Base-by-base conservation (phyloP, 2,888 invertebrate genomes). In the Plutella xylostella region DNA sequence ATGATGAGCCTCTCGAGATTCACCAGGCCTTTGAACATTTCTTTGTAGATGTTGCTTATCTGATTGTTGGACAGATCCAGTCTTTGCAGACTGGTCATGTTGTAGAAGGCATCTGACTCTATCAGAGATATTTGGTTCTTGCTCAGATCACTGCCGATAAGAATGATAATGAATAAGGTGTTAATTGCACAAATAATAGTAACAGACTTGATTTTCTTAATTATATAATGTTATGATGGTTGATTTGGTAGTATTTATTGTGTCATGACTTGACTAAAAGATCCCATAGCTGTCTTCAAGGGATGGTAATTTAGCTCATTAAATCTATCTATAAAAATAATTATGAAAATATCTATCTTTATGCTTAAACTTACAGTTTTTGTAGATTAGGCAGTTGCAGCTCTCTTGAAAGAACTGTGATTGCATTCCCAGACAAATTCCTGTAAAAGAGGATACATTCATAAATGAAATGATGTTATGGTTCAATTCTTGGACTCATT, bases 81-180 rank as follows among this genome's bases (percentile, higher is more conserved):
- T 41, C 88, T 73, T 64, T 88, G 90, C n/a, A 94, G 74, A 48
- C 89, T 88, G 12, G 89, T 87, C 58, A 92, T 86, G 64, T 90
- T 90, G 53, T 85, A 86, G 66, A 96, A 94, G 43, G 93, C 90
- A 58, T 90, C 88, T 3, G 89, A 87, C 55, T 91, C 89, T 57
- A 96, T 88, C 15, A 86, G 73, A 37, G 87, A 86, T 61, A 96
- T 90, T 55, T 89, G 87, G 68, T 95, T 96, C 61, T 88, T 89
- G 63, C 92, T 93, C 43, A 96, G 80, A 73, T 95, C 92, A 60
- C 92, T 92, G 74, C 34, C 82, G n/a, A 12, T n/a, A n/a, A n/a
- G n/a, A n/a, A n/a, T n/a, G n/a, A n/a, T n/a, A n/a, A n/a, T n/a
- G n/a, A n/a, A n/a, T n/a, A n/a, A n/a, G n/a, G n/a, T n/a, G n/a